These are phyloP conservation scores for Procapra przewalskii DNA, from an alignment of 2,113 vertebrate species.

Conservation along the genomic window DNA sequence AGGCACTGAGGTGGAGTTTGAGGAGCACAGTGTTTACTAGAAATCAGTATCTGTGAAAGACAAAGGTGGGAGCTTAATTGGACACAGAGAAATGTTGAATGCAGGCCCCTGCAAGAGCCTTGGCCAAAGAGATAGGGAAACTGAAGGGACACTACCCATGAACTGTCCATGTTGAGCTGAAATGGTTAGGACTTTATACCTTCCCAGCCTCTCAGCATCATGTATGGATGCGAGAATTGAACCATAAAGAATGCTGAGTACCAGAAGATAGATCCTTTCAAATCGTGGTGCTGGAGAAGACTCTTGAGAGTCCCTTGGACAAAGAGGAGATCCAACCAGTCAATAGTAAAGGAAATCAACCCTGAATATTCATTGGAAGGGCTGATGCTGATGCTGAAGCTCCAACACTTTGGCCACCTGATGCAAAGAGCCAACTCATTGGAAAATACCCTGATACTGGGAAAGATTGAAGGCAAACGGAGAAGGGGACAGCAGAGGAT, in stretches of 20 bases:
- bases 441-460: background rate
- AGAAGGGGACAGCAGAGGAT: background rate
- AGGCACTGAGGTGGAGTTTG: background rate
- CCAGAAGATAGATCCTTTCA: background rate
- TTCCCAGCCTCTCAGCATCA: background rate
- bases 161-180: background rate
- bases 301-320: background rate
- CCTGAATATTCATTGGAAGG: background rate
- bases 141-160: background rate
- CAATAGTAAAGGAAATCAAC: background rate
- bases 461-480: background rate
- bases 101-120: fast-evolving
- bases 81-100: background rate
- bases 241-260: background rate
- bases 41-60: background rate
- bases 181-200: background rate
- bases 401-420: background rate
- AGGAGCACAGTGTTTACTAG: background rate
- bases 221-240: background rate
- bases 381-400: background rate
- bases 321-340: background rate
- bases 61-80: background rate
- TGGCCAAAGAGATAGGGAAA: background rate
- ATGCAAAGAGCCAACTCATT: background rate
- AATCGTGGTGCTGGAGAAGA: background rate